A percentile compares a stretch with the other conserved stretches of the same genome.
Conservation (phyloP, 2,888 invertebrate genomes). For the Leucania comma region DNA sequence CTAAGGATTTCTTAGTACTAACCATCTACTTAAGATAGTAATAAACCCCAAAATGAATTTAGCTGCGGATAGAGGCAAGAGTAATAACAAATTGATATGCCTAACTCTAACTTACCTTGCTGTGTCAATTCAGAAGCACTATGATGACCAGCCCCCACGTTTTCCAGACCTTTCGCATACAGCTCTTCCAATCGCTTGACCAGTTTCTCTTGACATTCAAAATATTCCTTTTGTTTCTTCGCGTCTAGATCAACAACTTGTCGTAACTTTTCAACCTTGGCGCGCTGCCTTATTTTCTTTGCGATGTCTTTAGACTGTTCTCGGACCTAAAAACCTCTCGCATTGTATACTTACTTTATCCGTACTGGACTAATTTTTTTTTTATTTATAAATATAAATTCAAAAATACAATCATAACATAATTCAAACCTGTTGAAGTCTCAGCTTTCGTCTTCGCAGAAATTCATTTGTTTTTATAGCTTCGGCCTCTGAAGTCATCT, state of each 20-base stretch:
- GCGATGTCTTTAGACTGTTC: slow-evolving; percentile 89
- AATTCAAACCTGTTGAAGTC: slow-evolving; percentile 87
- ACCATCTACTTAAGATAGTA: background rate
- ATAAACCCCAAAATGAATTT: background rate
- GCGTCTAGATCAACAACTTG: slow-evolving; percentile 78
- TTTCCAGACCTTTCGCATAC: slow-evolving; percentile 78
- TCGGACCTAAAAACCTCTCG: slow-evolving; percentile 82
- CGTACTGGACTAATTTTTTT: slow-evolving; percentile 55
- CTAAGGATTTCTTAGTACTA: background rate
- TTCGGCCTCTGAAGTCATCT: slow-evolving; percentile 84
- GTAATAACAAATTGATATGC: background rate
- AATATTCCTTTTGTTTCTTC: slow-evolving; percentile 81
- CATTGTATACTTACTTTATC: slow-evolving; percentile 47
- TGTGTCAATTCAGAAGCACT: slow-evolving; percentile 74
- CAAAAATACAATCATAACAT: slow-evolving; percentile 47
- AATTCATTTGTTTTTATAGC: slow-evolving; percentile 87
- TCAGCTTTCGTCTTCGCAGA: slow-evolving; percentile 84
- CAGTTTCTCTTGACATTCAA: slow-evolving; percentile 81
- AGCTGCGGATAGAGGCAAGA: background rate
- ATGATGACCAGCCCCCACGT: slow-evolving; percentile 82
- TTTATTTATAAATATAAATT: slow-evolving; percentile 25
- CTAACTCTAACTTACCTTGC: slow-evolving; percentile 68
- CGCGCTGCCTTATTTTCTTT: slow-evolving; percentile 85
- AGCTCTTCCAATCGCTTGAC: slow-evolving; percentile 82
- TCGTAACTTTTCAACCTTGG: slow-evolving; percentile 82